Evolutionary conservation across 2,797 vertebrate species (phyloP).

Genomic region (Tadarida brasiliensis): DNA sequence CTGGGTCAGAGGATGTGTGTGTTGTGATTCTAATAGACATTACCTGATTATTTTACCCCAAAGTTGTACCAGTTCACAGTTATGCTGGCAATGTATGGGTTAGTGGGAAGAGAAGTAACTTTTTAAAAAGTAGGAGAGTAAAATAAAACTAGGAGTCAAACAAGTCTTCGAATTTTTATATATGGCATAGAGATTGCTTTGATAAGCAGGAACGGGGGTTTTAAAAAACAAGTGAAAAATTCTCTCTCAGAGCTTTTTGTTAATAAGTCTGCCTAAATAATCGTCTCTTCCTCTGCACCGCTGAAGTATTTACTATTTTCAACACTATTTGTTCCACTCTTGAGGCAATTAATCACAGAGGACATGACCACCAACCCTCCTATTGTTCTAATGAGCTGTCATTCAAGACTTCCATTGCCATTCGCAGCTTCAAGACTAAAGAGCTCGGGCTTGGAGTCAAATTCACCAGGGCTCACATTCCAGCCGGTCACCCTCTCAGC

Average conservation of each 20-base stretch:
- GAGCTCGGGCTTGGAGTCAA: background rate
- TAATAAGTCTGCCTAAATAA: background rate
- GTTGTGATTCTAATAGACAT: background rate
- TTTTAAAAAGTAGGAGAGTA: background rate
- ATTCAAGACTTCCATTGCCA: background rate
- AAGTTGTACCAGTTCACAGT: background rate
- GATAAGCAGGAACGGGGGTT: background rate
- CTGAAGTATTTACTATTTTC: background rate
- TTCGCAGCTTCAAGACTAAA: background rate
- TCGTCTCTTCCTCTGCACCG: background rate
- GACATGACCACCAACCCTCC: background rate
- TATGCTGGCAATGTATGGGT: background rate
- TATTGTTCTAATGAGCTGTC: background rate
- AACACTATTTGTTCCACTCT: background rate
- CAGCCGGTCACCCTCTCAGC: background rate
- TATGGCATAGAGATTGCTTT: background rate
- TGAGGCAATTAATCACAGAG: background rate
- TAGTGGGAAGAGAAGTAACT: background rate
- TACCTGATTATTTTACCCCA: conserved; percentile 1
- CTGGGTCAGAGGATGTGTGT: background rate
- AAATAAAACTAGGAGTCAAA: background rate
- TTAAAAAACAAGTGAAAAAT: background rate
- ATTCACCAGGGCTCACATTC: background rate
- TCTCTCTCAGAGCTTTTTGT: background rate
- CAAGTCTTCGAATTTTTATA: background rate